Evolutionary conservation across 2,888 invertebrate genomes (phyloP), one percentile per base, ranked within the genome.

Genomic region (Ectemnius lituratus): DNA sequence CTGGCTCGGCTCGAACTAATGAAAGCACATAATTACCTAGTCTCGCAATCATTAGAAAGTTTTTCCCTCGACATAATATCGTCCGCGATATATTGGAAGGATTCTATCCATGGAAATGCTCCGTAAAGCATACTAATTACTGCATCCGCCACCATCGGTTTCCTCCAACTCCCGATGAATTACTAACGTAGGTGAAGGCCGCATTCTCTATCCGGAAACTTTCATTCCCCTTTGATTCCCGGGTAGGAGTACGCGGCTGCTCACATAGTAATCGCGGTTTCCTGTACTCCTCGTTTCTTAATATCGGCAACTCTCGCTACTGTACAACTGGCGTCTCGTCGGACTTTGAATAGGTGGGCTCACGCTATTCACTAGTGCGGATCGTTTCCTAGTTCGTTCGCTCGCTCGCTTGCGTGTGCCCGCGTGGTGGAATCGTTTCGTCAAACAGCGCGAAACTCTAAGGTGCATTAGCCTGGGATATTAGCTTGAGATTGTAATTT

Each of bases 391-490:
- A 37, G 37, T 2, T 37, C 6, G 37, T 0, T 23, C 2, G 2
- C 23, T 23, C 37, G 37, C 37, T 37, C 6, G 37, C 37, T 37
- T 11, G 37, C 37, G 37, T 37, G 37, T 37, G 37, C 37, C 5
- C 5, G 37, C 8, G 8, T 6, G 37, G 37, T 11, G 11, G 37
- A 37, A 16, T 52, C 52, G 16, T 52, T 52, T 52, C 52, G 52
- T 16, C 52, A 52, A 52, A 52, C 52, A 52, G 52, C 52, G 37
- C 37, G 52, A 52, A 52, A 52, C 52, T 52, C 52, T 52, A 52
- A 52, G 52, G 52, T 52, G 16, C 52, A 52, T 52, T 52, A 52
- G 52, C 52, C 52, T 6, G 52, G 52, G 11, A 16, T 52, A 52
- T 52, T 52, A 52, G 14, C 52, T 13, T 14, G n/a, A 16, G 52